A percentile compares a stretch with the other conserved stretches of the same genome.
Evolutionary conservation across 2,797 vertebrate genomes (phyloP).

Genomic region (Rhinophrynus dorsalis): DNA sequence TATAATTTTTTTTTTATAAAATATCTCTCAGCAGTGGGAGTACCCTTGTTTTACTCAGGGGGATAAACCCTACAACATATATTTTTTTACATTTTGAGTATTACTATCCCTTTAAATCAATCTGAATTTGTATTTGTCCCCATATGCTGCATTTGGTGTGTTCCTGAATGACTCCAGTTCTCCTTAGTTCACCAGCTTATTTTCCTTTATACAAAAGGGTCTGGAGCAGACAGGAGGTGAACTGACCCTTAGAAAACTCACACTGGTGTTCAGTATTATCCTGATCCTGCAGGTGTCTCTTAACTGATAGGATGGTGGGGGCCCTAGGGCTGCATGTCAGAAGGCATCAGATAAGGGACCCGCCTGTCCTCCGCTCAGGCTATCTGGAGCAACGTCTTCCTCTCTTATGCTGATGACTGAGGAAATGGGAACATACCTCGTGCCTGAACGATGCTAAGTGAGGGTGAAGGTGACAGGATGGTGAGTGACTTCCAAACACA

Average conservation of each 20-base stretch:
- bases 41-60: too few relatives aligned
- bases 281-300: constrained; percentile 8
- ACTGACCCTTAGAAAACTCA: not conserved
- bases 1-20: too few relatives aligned
- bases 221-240: not conserved
- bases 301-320: constrained; percentile 12
- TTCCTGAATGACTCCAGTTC: too few relatives aligned
- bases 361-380: constrained; percentile 2
- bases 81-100: too few relatives aligned
- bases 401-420: constrained; percentile 34
- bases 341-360: constrained; percentile 25
- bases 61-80: too few relatives aligned
- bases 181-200: too few relatives aligned
- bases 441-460: constrained; percentile 16
- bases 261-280: not conserved
- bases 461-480: constrained; percentile 34
- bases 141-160: too few relatives aligned
- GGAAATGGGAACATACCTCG: constrained; percentile 18
- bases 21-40: too few relatives aligned
- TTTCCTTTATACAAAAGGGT: too few relatives aligned
- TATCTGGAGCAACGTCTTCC: not conserved
- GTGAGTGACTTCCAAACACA: constrained; percentile 8
- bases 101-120: too few relatives aligned
- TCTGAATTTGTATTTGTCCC: too few relatives aligned
- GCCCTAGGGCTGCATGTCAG: constrained; percentile 25